Conservation (phyloP, 2,888 invertebrate species). For the Eupithecia tripunctaria region DNA sequence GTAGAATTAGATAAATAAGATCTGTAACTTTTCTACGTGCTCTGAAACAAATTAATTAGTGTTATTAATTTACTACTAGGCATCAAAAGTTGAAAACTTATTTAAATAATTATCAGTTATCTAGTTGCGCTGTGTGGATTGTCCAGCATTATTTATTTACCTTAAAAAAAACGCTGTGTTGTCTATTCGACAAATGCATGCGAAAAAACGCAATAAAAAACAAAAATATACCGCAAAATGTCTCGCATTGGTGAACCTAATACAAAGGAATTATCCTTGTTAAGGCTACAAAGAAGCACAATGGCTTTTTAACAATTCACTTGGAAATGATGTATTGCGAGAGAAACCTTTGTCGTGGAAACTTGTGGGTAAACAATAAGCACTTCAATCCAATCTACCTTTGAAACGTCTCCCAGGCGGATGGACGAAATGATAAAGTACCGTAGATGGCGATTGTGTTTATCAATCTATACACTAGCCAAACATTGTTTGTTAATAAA, state of each 20-base stretch:
- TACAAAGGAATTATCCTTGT: slow-evolving; percentile 66
- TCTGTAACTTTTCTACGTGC: too few species aligned
- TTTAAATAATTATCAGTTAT: too few species aligned
- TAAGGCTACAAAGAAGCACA: slow-evolving; percentile 52
- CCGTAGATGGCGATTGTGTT: too few species aligned
- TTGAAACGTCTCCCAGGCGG: slow-evolving; percentile 18
- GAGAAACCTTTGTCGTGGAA: slow-evolving; percentile 35
- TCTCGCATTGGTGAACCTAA: slow-evolving; percentile 60
- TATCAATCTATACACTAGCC: background rate
- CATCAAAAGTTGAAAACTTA: too few species aligned
- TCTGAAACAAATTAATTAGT: too few species aligned
- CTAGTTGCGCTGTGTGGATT: too few species aligned
- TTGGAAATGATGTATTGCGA: slow-evolving; percentile 42
- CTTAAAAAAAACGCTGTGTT: too few species aligned
- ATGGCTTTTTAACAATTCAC: slow-evolving; percentile 50
- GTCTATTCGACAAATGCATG: background rate
- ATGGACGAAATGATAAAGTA: slow-evolving; percentile 6
- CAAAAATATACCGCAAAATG: slow-evolving; percentile 50
- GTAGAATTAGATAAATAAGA: too few species aligned
- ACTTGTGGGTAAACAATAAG: slow-evolving; percentile 31
- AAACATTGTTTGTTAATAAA: too few species aligned
- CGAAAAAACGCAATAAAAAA: background rate
- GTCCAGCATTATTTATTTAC: too few species aligned
- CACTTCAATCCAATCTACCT: slow-evolving; percentile 26
- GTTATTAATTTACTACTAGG: too few species aligned